Evolutionary conservation across 2,797 vertebrate species (phyloP).

Genomic region (Nannoperca obscura): DNA sequence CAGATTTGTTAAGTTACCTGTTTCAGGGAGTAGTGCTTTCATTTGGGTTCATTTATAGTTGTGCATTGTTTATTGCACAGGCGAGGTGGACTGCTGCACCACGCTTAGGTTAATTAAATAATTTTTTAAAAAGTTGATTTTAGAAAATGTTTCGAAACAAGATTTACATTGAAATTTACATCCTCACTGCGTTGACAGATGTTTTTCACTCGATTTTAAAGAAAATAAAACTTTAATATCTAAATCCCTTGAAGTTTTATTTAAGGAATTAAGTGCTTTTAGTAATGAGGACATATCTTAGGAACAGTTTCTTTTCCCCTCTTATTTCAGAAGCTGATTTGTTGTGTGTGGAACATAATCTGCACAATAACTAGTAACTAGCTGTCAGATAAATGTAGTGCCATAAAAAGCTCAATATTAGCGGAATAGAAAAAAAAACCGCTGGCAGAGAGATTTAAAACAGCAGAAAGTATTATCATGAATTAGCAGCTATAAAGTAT

Average conservation of each 20-base stretch:
- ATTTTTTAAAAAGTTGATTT: no score
- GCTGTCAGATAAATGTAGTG: slow-evolving; percentile 2
- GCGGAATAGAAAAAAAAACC: not conserved
- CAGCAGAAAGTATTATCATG: not conserved
- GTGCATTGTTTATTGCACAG: no score
- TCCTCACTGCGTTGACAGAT: not conserved
- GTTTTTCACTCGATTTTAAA: not conserved
- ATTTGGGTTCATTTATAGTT: no score
- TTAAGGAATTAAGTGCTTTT: not conserved
- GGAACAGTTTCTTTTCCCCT: no score
- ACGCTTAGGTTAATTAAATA: no score
- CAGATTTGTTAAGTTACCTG: not conserved
- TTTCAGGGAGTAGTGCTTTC: no score
- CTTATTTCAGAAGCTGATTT: no score
- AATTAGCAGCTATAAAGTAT: not conserved
- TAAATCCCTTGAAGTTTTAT: no score
- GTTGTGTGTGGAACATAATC: not conserved
- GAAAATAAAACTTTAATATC: not conserved
- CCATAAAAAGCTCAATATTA: not conserved
- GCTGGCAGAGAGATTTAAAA: slow-evolving; percentile 4
- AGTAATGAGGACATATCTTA: no score
- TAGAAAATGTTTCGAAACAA: no score
- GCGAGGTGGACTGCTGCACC: no score
- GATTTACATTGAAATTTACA: not conserved
- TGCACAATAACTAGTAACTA: not conserved